These are phyloP conservation scores for Pharmacophagus antenor DNA, from an alignment of 2,888 invertebrate species.

Conservation along the genomic window DNA sequence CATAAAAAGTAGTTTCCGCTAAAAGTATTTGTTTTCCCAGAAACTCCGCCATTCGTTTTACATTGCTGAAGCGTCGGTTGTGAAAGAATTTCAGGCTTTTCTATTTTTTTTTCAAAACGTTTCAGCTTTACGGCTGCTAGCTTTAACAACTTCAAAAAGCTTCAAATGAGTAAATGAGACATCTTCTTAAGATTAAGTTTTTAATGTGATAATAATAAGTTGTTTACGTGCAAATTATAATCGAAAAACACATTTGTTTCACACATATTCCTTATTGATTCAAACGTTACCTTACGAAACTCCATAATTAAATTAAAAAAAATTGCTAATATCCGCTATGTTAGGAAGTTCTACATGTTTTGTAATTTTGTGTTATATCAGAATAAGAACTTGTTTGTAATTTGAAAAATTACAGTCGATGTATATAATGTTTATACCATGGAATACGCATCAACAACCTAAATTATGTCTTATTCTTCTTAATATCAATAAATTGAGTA, in stretches of 20 bases:
- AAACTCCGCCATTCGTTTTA: not conserved
- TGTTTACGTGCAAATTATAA: not conserved
- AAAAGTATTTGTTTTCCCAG: not conserved
- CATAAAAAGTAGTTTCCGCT: not conserved
- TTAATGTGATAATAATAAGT: not conserved
- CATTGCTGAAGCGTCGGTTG: not conserved
- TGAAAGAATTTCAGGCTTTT: not conserved
- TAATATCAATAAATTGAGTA: too few relatives aligned
- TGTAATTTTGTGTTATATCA: not conserved
- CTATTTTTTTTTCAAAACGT: not conserved
- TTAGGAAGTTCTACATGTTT: not conserved
- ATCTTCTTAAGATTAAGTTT: not conserved
- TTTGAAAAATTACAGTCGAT: too few relatives aligned
- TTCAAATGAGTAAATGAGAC: constrained; percentile 1
- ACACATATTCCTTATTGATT: too few relatives aligned
- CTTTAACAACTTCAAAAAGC: not conserved
- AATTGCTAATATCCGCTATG: too few relatives aligned
- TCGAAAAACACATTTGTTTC: too few relatives aligned
- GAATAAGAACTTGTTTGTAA: not conserved
- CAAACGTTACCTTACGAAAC: too few relatives aligned
- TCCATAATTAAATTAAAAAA: too few relatives aligned
- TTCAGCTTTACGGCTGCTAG: not conserved
- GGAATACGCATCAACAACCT: too few relatives aligned
- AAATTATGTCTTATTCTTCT: too few relatives aligned
- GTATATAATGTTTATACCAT: too few relatives aligned